These are phyloP conservation scores for Notothenia coriiceps DNA, from an alignment of 2,113 vertebrate genomes.

Conservation along the genomic window DNA sequence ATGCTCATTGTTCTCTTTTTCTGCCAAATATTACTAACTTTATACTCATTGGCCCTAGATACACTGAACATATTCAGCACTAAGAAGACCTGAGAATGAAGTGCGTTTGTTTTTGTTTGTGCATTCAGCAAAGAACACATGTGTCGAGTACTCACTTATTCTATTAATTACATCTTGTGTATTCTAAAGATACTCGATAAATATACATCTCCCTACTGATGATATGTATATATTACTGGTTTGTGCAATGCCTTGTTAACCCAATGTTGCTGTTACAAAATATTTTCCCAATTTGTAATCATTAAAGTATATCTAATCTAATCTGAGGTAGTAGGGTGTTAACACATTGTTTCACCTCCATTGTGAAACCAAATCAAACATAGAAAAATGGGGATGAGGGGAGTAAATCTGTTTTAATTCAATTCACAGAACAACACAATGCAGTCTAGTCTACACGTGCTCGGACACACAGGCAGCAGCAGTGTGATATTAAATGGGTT, in stretches of 20 bases:
- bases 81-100: not conserved
- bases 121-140: constrained; percentile 19
- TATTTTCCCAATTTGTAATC: too few relatives aligned
- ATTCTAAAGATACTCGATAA: too few relatives aligned
- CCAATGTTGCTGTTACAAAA: too few relatives aligned
- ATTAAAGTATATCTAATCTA: too few relatives aligned
- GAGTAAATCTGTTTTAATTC: constrained; percentile 5
- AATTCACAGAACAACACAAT: constrained; percentile 13
- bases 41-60: not conserved
- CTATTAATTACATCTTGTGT: too few relatives aligned
- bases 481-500: not conserved
- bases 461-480: not conserved
- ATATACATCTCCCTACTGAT: too few relatives aligned
- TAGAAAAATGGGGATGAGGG: constrained; percentile 8
- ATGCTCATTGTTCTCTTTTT: not conserved
- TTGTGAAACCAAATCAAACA: constrained; percentile 23
- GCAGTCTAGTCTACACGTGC: constrained; percentile 13
- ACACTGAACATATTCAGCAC: not conserved
- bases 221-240: too few relatives aligned
- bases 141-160: not conserved
- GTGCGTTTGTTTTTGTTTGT: not conserved
- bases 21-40: not conserved
- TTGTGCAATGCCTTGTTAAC: too few relatives aligned
- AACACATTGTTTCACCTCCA: not conserved
- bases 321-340: constrained; percentile 16